phyloP scores from a whole-genome alignment of 2,113 vertebrate species.

The Tachysurus fulvidraco region DNA sequence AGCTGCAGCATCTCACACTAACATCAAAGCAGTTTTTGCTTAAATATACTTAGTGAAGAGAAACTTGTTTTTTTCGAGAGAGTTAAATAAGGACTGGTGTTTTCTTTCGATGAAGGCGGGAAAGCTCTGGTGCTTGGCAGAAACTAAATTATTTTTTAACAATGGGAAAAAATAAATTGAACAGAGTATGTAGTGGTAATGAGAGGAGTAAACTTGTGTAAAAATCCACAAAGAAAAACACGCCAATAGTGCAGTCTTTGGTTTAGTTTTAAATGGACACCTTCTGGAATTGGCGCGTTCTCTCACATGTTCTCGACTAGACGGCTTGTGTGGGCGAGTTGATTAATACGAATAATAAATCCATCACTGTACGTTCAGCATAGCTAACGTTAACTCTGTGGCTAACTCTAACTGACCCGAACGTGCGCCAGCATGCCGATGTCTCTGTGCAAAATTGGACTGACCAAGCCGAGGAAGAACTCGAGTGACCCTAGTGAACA shows the following conservation, averaged over 20 bases:
- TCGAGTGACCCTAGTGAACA: background rate
- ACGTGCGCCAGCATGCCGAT: background rate
- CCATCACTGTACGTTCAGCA: background rate
- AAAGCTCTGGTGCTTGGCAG: background rate
- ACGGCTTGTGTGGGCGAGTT: background rate
- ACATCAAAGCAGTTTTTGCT: background rate
- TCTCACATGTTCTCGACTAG: too few relatives aligned
- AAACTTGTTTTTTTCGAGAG: background rate
- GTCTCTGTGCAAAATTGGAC: background rate
- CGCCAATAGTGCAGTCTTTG: background rate
- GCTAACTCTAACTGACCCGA: background rate
- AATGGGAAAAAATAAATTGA: too few relatives aligned
- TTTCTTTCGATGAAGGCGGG: background rate
- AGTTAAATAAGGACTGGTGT: background rate
- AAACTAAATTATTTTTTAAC: background rate
- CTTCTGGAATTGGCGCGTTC: background rate
- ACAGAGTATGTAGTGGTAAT: background rate
- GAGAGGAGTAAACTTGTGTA: background rate
- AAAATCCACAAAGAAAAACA: background rate
- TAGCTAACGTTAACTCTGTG: background rate
- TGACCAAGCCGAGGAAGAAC: background rate
- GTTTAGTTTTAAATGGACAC: background rate
- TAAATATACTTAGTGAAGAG: too few relatives aligned
- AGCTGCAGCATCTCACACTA: background rate
- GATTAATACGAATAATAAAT: too few relatives aligned